A percentile compares a stretch with the other conserved stretches of the same genome.
phyloP scores from a whole-genome alignment of 2,113 vertebrate species.

The Ctenodactylus gundi region DNA sequence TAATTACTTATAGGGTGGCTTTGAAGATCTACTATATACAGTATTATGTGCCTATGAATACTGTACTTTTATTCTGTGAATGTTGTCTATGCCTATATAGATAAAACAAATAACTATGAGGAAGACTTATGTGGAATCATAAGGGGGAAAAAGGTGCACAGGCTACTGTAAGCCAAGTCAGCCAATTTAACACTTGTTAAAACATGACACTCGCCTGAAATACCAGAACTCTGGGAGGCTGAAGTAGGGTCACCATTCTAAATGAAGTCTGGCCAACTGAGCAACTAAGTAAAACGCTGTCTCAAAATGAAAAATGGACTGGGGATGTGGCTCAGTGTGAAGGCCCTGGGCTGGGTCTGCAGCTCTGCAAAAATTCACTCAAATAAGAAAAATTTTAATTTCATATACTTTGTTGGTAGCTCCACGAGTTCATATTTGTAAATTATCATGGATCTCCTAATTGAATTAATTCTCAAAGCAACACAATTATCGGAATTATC shows the following conservation, averaged over 20 bases:
- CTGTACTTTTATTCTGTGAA: neutral
- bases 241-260: no score
- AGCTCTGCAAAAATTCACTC: no score
- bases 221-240: no score
- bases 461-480: neutral
- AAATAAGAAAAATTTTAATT: neutral
- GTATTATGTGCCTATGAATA: neutral
- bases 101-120: neutral
- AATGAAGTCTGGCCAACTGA: no score
- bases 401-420: neutral
- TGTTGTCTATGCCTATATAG: neutral
- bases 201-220: no score
- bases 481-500: neutral
- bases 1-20: neutral
- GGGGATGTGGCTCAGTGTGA: no score
- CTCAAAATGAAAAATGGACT: no score
- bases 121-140: neutral
- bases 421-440: neutral
- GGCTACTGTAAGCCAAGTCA: neutral
- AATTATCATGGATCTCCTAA: neutral
- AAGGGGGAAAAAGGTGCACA: neutral
- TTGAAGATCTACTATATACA: neutral
- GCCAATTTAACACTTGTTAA: neutral
- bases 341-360: no score
- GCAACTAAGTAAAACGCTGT: no score